Base-by-base conservation (phyloP, 2,888 invertebrate species). In the Poecilus cupreus region DNA sequence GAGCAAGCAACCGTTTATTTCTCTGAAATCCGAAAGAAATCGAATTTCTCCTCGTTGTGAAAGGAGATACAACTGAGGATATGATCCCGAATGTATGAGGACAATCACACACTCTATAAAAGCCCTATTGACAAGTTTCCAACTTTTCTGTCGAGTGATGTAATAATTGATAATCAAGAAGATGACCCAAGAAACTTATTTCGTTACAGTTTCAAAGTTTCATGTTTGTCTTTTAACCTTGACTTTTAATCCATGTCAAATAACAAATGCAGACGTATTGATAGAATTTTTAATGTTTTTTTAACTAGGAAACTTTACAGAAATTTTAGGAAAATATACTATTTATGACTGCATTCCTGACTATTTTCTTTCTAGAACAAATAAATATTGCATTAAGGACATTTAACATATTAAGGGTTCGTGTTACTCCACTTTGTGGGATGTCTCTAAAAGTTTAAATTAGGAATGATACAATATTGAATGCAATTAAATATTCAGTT, bases 131-230 rank as follows among this genome's bases (percentile, higher is more conserved):
- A 57, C 22, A 57, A 60, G n/a, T 24, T 13, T n/a, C 4, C 24
- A 60, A 26, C 60, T 24, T 3, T 60, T 13, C 26, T 11, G 3
- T 43, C 43, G 11, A n/a, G 13, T 54, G 54, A 54, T 60, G 60
- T 13, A 60, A 60, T 60, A 60, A 60, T 60, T 60, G 60, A 60
- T 60, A 60, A 60, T 24, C 24, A 57, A 24, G 57, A 24, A 57
- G 10, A 22, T 20, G 60, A 60, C 43, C 43, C n/a, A 8, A 24
- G n/a, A 60, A 60, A 60, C 24, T 60, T 26, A 60, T 26, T 60
- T 60, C 60, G 60, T 24, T 60, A 24, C 24, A 60, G 60, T 60
- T 60, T 26, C 60, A n/a, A 60, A 60, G 24, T 60, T 60, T 60
- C 11, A 3, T 60, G 13, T 60, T 60, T 60, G 60, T 60, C 24